A percentile compares a stretch with the other conserved stretches of the same genome.
Conservation (phyloP, 1,140 invertebrate species). For the Macrobrachium rosenbergii region DNA sequence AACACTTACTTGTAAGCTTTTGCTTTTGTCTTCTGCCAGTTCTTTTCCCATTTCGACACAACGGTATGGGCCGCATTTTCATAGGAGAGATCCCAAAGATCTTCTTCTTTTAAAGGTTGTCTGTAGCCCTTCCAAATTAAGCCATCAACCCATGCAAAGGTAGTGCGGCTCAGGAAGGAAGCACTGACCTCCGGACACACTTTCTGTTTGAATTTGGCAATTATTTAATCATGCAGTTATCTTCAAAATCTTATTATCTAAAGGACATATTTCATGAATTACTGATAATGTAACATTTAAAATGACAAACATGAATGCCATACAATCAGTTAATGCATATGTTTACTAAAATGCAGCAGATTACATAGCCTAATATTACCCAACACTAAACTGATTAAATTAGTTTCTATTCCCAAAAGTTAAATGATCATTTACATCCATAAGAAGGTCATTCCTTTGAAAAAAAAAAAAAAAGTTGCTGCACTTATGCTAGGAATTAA, state of each 20-base stretch:
- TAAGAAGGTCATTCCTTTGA: too few species aligned
- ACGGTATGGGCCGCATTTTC: slow-evolving; percentile 82
- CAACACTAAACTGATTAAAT: too few species aligned
- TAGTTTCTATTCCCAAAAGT: too few species aligned
- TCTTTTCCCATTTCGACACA: slow-evolving; percentile 86
- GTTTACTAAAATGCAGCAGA: too few species aligned
- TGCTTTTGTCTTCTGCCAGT: slow-evolving; percentile 78
- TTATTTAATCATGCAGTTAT: background rate
- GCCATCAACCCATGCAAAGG: slow-evolving; percentile 92
- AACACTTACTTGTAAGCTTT: slow-evolving; percentile 70
- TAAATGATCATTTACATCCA: too few species aligned
- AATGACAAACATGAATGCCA: too few species aligned
- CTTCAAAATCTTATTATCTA: background rate
- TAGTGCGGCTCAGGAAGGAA: slow-evolving; percentile 89
- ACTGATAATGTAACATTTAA: too few species aligned
- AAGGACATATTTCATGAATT: background rate
- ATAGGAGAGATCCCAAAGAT: slow-evolving; percentile 92
- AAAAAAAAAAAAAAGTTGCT: too few species aligned
- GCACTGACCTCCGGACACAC: slow-evolving; percentile 88
- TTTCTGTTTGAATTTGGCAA: slow-evolving; percentile 73
- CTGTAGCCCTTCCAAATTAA: slow-evolving; percentile 87
- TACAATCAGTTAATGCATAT: too few species aligned
- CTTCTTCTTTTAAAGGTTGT: slow-evolving; percentile 82
- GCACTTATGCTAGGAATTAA: too few species aligned
- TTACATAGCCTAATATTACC: too few species aligned